Percentiles rank a stretch among this genome's conserved stretches.
These are phyloP conservation scores for Brachionus calyciflorus DNA, from an alignment of 1,140 invertebrate species.

Conservation along the genomic window DNA sequence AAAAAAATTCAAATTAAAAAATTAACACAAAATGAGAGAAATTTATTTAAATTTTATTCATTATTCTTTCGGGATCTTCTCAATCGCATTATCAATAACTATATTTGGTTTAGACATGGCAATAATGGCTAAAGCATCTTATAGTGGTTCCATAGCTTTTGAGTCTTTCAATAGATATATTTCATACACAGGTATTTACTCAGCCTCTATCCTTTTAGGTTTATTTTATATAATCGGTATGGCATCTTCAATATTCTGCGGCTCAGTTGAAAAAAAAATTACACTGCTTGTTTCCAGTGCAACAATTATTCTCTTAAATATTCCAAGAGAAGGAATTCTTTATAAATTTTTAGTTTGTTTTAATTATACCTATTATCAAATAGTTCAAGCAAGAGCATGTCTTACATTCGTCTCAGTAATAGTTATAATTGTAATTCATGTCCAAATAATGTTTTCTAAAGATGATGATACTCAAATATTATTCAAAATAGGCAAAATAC, in stretches of 20 bases:
- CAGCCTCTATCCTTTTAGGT: not conserved
- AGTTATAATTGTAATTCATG: not conserved
- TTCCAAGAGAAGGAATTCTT: slow-evolving; percentile 3
- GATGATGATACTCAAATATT: not conserved
- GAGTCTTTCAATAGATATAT: not conserved
- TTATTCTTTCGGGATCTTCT: too few relatives aligned
- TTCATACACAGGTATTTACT: not conserved
- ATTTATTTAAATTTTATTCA: slow-evolving; percentile 11
- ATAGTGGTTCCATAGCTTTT: not conserved
- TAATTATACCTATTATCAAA: not conserved
- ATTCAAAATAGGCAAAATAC: not conserved
- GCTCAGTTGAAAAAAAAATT: not conserved
- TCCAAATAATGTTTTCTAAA: not conserved
- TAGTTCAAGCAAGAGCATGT: not conserved
- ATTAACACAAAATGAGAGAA: too few relatives aligned
- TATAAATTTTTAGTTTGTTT: not conserved
- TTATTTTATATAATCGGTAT: not conserved
- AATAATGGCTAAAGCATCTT: not conserved
- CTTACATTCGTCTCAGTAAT: not conserved
- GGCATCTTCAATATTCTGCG: slow-evolving; percentile 1
- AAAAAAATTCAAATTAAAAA: too few relatives aligned
- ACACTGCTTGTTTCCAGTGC: not conserved
- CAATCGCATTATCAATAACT: too few relatives aligned
- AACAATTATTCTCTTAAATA: not conserved
- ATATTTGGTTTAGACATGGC: not conserved